Base-by-base conservation (phyloP, 2,113 vertebrate genomes). In the Physeter macrocephalus region DNA sequence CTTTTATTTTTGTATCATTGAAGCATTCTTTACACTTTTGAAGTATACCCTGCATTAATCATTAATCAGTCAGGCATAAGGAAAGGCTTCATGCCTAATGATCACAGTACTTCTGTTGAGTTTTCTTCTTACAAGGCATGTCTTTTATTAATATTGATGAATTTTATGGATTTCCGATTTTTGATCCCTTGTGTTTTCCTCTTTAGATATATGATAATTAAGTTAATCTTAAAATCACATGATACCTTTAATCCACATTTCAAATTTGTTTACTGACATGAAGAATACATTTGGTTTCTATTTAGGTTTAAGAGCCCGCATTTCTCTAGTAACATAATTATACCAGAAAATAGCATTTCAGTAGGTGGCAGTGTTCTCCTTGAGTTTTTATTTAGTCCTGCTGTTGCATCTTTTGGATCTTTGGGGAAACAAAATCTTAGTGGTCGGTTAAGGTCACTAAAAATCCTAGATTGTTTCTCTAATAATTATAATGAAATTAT, bases 301-400 rank as follows among this genome's bases (percentile, higher is more conserved):
- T 15, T 61, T 62, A 88, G 15, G 3, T 94, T 96, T 94, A 86
- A 93, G 90, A 96, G 87, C 62, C 61, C 15, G 25, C 23, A 17
- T 90, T 97, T 96, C 67, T 88, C 29, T 72, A 69, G 43, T 67
- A 95, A 84, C 94, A 46, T 61, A 91, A 95, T 43, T 62, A 0
- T 0, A 61, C 54, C 27, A 78, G 87, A 90, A 84, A 94, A 27
- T 83, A 29, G 71, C 91, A 46, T 34, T 97, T 98, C 98, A 98
- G 98, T 98, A 98, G 98, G 96, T 98, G 98, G 98, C 98, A 98
- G 94, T 98, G 97, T 98, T 98, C 86, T 92, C 98, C 97, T 96
- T 97, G 82, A 96, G 64, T 97, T 98, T 86, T 6, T 88, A 80
- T 95, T 92, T 86, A 90, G 82, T 74, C 87, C 77, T 57, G 69